A percentile compares a stretch with the other conserved stretches of the same genome.
Evolutionary conservation across 1,140 invertebrate species (phyloP).

Genomic region (Philaenus spumarius): DNA sequence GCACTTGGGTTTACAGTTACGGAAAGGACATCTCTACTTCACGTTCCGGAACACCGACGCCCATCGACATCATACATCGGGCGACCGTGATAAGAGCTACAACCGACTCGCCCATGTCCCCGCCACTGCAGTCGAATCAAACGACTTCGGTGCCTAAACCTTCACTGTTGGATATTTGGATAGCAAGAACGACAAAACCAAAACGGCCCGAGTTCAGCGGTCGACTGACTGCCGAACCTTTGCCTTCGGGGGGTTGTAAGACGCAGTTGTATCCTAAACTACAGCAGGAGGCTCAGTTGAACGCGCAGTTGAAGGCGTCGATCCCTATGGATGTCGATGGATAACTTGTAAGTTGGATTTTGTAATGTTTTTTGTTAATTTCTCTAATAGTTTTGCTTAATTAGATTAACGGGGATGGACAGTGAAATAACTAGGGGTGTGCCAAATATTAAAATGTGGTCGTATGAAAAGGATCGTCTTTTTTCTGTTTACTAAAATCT

Average conservation of each 20-base stretch:
- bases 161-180: slow-evolving; percentile 59
- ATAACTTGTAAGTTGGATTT: neutral
- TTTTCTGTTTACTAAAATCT: too few relatives aligned
- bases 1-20: slow-evolving; percentile 33
- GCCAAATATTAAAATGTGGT: too few relatives aligned
- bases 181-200: slow-evolving; percentile 39
- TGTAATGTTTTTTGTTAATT: neutral
- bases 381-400: too few relatives aligned
- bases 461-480: too few relatives aligned
- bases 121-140: slow-evolving; percentile 41
- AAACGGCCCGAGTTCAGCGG: slow-evolving; percentile 74
- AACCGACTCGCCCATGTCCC: slow-evolving; percentile 75
- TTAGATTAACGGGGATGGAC: too few relatives aligned
- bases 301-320: neutral
- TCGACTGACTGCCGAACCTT: slow-evolving; percentile 48
- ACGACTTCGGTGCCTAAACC: slow-evolving; percentile 17
- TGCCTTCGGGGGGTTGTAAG: slow-evolving; percentile 19
- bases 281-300: neutral
- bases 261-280: neutral
- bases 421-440: too few relatives aligned
- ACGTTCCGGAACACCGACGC: slow-evolving; percentile 18
- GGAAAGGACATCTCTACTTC: slow-evolving; percentile 36
- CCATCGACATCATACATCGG: slow-evolving; percentile 37
- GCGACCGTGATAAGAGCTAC: slow-evolving; percentile 67
- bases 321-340: neutral